phyloP scores from a whole-genome alignment of 2,797 vertebrate genomes.

The Erithacus rubecula region DNA sequence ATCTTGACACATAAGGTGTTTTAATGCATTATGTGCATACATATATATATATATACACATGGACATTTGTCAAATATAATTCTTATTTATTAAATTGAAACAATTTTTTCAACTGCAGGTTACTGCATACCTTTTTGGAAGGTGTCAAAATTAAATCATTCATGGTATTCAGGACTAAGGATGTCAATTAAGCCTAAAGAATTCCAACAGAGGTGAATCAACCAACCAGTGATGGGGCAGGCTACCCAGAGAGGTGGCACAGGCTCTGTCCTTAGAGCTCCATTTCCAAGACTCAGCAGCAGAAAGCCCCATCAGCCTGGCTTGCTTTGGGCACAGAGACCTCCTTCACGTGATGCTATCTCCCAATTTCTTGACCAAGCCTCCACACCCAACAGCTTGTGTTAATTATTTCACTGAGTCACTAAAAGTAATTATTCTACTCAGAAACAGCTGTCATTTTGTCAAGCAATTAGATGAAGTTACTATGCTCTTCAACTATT shows the following conservation, averaged over 20 bases:
- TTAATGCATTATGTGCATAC: not conserved
- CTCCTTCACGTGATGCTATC: not conserved
- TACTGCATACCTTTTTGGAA: not conserved
- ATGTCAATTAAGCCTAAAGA: not conserved
- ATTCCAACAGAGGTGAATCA: not conserved
- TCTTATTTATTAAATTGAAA: not conserved
- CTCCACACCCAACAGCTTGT: not conserved
- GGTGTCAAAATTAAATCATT: not conserved
- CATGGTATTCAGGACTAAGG: not conserved
- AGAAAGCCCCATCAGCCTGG: not conserved
- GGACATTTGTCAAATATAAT: not conserved
- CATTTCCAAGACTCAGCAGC: not conserved
- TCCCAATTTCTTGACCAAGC: not conserved
- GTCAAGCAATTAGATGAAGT: not conserved
- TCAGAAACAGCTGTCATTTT: not conserved
- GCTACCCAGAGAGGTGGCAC: fast-evolving
- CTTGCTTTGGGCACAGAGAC: not conserved
- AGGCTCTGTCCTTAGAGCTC: not conserved
- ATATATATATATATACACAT: not conserved
- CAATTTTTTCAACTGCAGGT: not conserved
- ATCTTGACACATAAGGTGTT: not conserved
- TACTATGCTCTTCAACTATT: not conserved
- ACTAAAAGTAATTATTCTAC: not conserved
- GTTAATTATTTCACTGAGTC: not conserved
- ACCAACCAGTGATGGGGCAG: not conserved